Conservation (phyloP, 64 coral and sea anemone species). For the Montipora foliosa region DNA sequence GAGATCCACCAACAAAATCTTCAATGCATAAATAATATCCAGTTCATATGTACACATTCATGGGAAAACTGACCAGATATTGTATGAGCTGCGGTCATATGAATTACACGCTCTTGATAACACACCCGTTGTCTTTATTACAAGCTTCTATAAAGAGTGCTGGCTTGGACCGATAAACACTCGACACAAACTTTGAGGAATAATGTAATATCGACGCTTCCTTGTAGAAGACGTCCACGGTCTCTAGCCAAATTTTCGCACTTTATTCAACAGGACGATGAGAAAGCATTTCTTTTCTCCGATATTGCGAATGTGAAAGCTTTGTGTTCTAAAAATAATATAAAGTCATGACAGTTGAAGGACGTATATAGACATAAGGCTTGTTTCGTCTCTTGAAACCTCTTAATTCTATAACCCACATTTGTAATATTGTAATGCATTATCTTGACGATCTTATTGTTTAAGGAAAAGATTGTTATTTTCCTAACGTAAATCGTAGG, state of each 20-base stretch:
- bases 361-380: not conserved
- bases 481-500: not conserved
- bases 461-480: not conserved
- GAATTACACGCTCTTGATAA: not conserved
- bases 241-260: not conserved
- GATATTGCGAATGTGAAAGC: not conserved
- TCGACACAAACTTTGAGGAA: not conserved
- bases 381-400: slow-evolving; percentile 1
- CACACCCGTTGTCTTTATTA: not conserved
- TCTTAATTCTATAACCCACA: not conserved
- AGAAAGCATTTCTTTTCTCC: not conserved
- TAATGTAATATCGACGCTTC: not conserved
- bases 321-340: not conserved
- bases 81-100: not conserved
- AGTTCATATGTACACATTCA: not conserved
- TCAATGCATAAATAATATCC: not conserved
- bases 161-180: not conserved
- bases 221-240: not conserved
- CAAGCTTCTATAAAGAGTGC: not conserved
- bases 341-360: not conserved
- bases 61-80: not conserved
- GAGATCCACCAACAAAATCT: too few relatives aligned
- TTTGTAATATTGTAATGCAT: not conserved
- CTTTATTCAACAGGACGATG: too few relatives aligned
- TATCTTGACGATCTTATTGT: not conserved